Base-by-base conservation (phyloP, 2,888 invertebrate genomes). In the Cephus runcator region DNA sequence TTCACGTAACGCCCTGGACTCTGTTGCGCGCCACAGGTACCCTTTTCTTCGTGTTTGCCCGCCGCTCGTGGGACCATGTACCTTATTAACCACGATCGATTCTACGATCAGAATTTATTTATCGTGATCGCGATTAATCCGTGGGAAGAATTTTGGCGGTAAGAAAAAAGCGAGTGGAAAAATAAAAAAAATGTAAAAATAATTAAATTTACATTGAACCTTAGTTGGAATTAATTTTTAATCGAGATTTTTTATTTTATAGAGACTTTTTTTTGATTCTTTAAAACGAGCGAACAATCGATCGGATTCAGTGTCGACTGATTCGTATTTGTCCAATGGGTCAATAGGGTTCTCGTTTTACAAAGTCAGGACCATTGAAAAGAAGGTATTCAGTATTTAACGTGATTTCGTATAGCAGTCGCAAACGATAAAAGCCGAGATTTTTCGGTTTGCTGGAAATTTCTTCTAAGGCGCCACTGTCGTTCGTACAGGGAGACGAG, bases 1-100 rank as follows among this genome's bases (percentile, higher is more conserved):
- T 91, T 90, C 88, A 87, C 88, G 88, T 85, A 85, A 90, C 90
- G 90, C 90, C 91, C 88, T 86, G 74, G 88, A 86, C 87, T 86
- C 81, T 90, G 90, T 90, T 85, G 81, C 77, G 85, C 84, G 81
- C 89, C 84, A 81, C 88, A 88, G 90, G 86, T 85, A 87, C 81
- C 86, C 88, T 84, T 88, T 89, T 87, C 87, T 87, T 84, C 84
- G 81, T 88, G 87, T 89, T 88, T 88, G 83, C 83, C 85, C 56
- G 23, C 56, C 23, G 56, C 81, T 85, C 85, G 87, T 87, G 87
- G 82, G 88, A 87, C 85, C 87, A 80, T 80, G 31, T 69, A 23
- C 69, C 31, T 71, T 71, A 71, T 71, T 71, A 71, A 71, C 71
- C 33, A n/a, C 9, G 71, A 71, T 71, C 71, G 71, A 71, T 56